These are phyloP conservation scores for Ganaspis brasiliensis DNA, from an alignment of 2,888 invertebrate genomes.

Conservation along the genomic window DNA sequence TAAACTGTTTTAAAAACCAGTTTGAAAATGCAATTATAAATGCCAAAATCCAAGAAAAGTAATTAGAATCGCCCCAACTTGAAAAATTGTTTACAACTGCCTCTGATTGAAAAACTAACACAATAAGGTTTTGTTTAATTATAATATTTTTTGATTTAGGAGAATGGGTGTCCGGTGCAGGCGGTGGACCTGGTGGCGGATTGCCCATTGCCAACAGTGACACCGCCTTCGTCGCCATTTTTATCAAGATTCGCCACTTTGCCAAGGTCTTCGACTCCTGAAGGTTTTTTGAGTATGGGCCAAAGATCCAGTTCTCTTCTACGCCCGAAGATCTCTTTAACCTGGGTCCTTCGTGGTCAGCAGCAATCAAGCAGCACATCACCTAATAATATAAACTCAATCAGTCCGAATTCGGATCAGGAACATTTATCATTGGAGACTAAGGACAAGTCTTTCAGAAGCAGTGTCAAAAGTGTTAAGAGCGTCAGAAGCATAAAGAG, in stretches of 20 bases:
- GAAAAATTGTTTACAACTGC: no score
- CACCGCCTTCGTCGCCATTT: conserved; percentile 60
- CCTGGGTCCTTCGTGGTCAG: conserved; percentile 87
- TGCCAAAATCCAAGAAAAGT: no score
- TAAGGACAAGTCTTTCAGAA: conserved; percentile 68
- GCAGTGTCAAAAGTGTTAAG: conserved; percentile 67
- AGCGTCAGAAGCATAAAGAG: conserved; percentile 64
- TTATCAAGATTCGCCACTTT: conserved; percentile 63
- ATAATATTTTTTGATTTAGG: conserved; percentile 56
- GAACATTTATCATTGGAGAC: conserved; percentile 44
- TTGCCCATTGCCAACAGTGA: conserved; percentile 67
- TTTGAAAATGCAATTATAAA: no score
- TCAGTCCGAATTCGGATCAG: conserved; percentile 45
- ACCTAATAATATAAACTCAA: neutral
- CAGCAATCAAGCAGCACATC: conserved; percentile 37
- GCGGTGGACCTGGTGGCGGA: conserved; percentile 77
- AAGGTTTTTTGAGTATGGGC: conserved; percentile 67
- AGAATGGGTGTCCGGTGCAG: conserved; percentile 71
- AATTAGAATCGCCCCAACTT: no score
- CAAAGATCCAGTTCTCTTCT: conserved; percentile 73
- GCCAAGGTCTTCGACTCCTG: conserved; percentile 50
- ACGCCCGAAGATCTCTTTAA: conserved; percentile 86
- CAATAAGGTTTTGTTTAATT: no score
- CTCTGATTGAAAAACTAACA: no score
- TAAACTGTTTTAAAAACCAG: no score